These are phyloP conservation scores for Numida meleagris DNA, from an alignment of 2,113 vertebrate species.

Conservation along the genomic window DNA sequence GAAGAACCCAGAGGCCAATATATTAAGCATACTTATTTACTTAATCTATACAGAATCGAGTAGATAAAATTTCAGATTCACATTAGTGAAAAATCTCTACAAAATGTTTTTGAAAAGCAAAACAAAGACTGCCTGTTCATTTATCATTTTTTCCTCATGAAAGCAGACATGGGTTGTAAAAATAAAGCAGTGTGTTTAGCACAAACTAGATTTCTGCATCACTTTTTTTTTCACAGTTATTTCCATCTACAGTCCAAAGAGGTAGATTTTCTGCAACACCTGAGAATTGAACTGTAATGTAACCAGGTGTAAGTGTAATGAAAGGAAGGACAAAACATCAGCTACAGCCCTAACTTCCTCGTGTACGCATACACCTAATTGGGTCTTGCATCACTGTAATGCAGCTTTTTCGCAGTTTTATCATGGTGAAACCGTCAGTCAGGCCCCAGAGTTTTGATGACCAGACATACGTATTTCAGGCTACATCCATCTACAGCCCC, in stretches of 20 bases:
- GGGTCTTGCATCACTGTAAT: slow-evolving; percentile 9
- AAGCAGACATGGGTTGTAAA: slow-evolving; percentile 84
- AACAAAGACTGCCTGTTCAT: slow-evolving; percentile 85
- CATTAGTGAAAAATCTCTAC: slow-evolving; percentile 89
- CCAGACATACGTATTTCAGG: slow-evolving; percentile 8
- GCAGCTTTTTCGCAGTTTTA: background rate
- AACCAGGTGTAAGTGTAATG: slow-evolving; percentile 76
- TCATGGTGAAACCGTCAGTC: slow-evolving; percentile 54
- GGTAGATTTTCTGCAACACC: slow-evolving; percentile 96
- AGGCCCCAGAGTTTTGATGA: slow-evolving; percentile 34
- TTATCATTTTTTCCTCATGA: slow-evolving; percentile 83
- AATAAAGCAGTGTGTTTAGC: slow-evolving; percentile 88
- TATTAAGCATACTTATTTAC: slow-evolving; percentile 86
- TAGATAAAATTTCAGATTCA: slow-evolving; percentile 87
- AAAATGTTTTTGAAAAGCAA: slow-evolving; percentile 96
- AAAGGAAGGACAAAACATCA: slow-evolving; percentile 69
- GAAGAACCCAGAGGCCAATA: slow-evolving; percentile 75
- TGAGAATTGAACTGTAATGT: slow-evolving; percentile 88
- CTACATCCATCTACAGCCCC: slow-evolving; percentile 34
- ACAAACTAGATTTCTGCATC: slow-evolving; percentile 86
- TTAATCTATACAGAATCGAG: slow-evolving; percentile 85
- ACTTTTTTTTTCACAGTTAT: slow-evolving; percentile 89
- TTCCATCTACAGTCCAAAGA: slow-evolving; percentile 89
- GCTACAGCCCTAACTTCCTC: slow-evolving; percentile 60
- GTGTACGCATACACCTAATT: slow-evolving; percentile 14